Evolutionary conservation across 1,140 invertebrate genomes (phyloP).

Genomic region (Bactericera cockerelli): DNA sequence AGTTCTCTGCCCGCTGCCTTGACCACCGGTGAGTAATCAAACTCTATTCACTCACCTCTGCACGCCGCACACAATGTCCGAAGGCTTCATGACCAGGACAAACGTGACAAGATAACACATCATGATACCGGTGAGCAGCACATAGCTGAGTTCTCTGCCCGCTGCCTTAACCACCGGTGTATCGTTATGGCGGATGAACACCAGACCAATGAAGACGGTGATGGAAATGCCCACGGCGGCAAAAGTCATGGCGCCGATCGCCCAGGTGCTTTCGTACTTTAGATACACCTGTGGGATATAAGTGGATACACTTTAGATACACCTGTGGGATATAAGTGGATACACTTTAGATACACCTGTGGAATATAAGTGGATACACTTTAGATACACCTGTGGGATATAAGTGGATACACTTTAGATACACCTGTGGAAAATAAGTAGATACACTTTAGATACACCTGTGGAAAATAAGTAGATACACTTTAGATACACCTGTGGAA

Average conservation of each 20-base stretch:
- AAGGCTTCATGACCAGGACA: slow-evolving; percentile 58
- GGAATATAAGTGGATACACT: too few species aligned
- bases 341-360: too few species aligned
- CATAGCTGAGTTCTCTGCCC: slow-evolving; percentile 73
- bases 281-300: slow-evolving; percentile 49
- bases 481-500: too few species aligned
- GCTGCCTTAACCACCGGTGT: slow-evolving; percentile 82
- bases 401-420: too few species aligned
- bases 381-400: too few species aligned
- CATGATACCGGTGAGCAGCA: slow-evolving; percentile 72
- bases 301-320: too few species aligned
- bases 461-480: too few species aligned
- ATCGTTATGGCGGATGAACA: slow-evolving; percentile 60
- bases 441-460: too few species aligned
- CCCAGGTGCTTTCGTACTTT: slow-evolving; percentile 61
- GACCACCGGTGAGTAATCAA: slow-evolving; percentile 73
- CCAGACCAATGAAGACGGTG: slow-evolving; percentile 43
- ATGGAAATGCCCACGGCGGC: slow-evolving; percentile 61
- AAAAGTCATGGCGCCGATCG: slow-evolving; percentile 74
- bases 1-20: slow-evolving; percentile 78
- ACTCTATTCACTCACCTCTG: slow-evolving; percentile 48
- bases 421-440: too few species aligned
- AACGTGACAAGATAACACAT: slow-evolving; percentile 82
- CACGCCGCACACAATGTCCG: slow-evolving; percentile 54
- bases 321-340: too few species aligned